Percentiles rank a stretch among this genome's conserved stretches.
phyloP scores from a whole-genome alignment of 2,113 vertebrate genomes.

The Elaphurus davidianus region DNA sequence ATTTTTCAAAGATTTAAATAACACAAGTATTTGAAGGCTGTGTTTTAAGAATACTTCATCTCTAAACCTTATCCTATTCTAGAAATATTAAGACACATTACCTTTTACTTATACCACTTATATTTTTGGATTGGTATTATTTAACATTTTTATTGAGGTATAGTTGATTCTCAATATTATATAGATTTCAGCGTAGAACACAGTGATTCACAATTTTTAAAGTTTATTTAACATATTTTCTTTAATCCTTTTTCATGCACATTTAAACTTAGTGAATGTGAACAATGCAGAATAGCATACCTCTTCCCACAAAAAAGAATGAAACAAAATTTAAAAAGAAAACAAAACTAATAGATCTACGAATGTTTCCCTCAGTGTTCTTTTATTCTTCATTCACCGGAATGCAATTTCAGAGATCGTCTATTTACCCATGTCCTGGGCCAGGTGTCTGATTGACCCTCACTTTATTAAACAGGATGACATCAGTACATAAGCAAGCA shows the following conservation, averaged over 20 bases:
- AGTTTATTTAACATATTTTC: neutral
- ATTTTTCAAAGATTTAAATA: neutral
- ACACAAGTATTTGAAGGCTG: neutral
- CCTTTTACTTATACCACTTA: neutral
- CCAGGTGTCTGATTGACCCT: conserved; percentile 16
- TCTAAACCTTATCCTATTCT: neutral
- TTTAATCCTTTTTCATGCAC: neutral
- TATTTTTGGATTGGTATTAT: conserved; percentile 13
- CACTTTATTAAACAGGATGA: conserved; percentile 10
- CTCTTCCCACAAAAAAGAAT: neutral
- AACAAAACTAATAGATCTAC: neutral
- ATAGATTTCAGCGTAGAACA: neutral
- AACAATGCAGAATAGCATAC: neutral
- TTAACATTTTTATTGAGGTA: neutral
- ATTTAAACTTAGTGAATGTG: conserved; percentile 19
- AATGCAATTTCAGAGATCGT: neutral
- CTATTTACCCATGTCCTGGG: neutral
- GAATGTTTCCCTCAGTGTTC: neutral
- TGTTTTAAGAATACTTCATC: neutral
- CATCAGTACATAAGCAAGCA: neutral
- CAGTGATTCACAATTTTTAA: neutral
- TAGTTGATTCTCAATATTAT: neutral
- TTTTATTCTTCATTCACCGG: neutral
- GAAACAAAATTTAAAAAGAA: neutral
- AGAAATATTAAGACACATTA: neutral